Evolutionary conservation across 2,888 invertebrate genomes (phyloP).

Genomic region (Clistopyga incitator): DNA sequence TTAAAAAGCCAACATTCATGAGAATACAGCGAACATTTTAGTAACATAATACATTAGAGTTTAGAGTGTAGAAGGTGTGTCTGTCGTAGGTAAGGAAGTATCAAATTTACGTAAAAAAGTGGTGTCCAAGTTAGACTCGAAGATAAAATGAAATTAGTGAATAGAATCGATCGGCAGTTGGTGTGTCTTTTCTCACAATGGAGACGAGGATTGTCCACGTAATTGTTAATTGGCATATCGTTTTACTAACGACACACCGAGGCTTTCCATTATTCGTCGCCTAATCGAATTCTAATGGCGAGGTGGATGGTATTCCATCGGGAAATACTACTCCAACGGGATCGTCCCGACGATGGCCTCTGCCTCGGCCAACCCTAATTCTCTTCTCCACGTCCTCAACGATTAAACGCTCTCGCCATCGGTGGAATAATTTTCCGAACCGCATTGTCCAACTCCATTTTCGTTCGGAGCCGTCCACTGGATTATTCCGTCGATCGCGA

Average conservation of each 20-base stretch:
- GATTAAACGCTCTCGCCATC: conserved; percentile 36
- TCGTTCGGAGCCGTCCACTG: background rate
- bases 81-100: conserved; percentile 22
- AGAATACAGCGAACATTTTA: too few relatives aligned
- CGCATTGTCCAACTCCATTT: conserved; percentile 13
- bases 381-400: conserved; percentile 24
- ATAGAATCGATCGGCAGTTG: conserved; percentile 12
- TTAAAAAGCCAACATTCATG: too few relatives aligned
- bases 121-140: background rate
- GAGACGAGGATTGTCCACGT: conserved; percentile 7
- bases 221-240: conserved; percentile 64
- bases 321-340: conserved; percentile 29
- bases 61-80: conserved; percentile 3
- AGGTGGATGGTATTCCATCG: conserved; percentile 38
- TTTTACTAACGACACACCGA: conserved; percentile 51
- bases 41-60: background rate
- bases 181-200: conserved; percentile 14
- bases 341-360: background rate
- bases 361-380: conserved; percentile 11
- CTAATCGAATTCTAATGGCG: conserved; percentile 61
- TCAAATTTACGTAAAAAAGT: conserved; percentile 20
- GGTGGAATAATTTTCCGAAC: conserved; percentile 25
- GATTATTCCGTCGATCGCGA: background rate
- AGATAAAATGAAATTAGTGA: conserved; percentile 9
- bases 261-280: conserved; percentile 60